phyloP scores from a whole-genome alignment of 2,888 invertebrate species.

The Punctoribates punctum region DNA sequence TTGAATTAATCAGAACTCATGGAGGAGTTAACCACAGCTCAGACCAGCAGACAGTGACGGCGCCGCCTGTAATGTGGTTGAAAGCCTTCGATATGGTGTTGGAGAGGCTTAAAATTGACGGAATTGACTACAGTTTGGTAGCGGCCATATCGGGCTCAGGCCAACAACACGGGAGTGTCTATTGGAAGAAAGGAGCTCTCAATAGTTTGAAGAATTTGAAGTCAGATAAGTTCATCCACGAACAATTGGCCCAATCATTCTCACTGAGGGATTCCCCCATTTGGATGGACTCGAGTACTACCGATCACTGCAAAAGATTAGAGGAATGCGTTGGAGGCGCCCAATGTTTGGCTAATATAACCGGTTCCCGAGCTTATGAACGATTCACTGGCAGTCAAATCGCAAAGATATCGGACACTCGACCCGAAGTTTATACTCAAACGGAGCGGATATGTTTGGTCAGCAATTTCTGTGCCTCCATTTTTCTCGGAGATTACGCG shows the following conservation, averaged over 20 bases:
- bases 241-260: constrained; percentile 73
- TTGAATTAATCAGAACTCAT: constrained; percentile 60
- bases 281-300: constrained; percentile 93
- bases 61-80: constrained; percentile 89
- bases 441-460: constrained; percentile 84
- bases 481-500: constrained; percentile 81
- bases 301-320: constrained; percentile 68
- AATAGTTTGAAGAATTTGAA: constrained; percentile 64
- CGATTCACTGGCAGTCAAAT: constrained; percentile 92
- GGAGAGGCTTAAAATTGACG: constrained; percentile 73
- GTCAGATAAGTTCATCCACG: constrained; percentile 71
- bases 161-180: constrained; percentile 96
- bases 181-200: constrained; percentile 78
- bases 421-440: constrained; percentile 66
- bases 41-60: constrained; percentile 62
- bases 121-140: constrained; percentile 72
- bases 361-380: constrained; percentile 82
- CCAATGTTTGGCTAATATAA: constrained; percentile 69
- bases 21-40: constrained; percentile 62
- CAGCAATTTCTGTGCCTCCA: constrained; percentile 84
- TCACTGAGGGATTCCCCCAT: constrained; percentile 76
- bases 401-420: constrained; percentile 73
- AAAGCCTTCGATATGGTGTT: constrained; percentile 88
- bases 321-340: constrained; percentile 78
- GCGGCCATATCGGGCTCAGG: constrained; percentile 82